Conservation (phyloP, 2,797 vertebrate species). For the Centropyge bicolor region DNA sequence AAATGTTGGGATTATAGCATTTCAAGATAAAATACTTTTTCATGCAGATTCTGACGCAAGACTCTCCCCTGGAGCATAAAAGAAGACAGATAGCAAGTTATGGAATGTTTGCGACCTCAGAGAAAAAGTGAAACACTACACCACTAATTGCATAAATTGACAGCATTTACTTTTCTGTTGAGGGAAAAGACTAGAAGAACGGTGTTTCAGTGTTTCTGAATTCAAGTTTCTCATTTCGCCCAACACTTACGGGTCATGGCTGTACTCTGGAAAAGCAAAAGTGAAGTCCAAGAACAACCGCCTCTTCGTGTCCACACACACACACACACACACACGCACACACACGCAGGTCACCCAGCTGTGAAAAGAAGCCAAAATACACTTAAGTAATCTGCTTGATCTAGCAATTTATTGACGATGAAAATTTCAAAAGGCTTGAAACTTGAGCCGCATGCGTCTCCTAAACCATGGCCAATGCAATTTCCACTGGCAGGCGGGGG, state of each 20-base stretch:
- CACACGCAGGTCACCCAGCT: conserved; percentile 58
- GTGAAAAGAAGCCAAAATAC: conserved; percentile 82
- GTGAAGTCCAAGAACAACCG: conserved; percentile 55
- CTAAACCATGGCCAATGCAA: conserved; percentile 76
- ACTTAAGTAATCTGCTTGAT: conserved; percentile 84
- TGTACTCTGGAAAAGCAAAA: conserved; percentile 48
- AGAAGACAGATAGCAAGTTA: background rate
- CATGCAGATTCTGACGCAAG: conserved; percentile 17
- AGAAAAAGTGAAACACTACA: conserved; percentile 9
- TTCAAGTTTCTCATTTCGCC: conserved; percentile 15
- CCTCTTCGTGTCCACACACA: conserved; percentile 20
- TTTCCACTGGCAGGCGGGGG: conserved; percentile 67
- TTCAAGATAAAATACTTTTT: conserved; percentile 39
- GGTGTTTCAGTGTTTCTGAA: conserved; percentile 36
- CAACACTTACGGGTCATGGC: conserved; percentile 18
- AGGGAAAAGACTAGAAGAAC: conserved; percentile 17
- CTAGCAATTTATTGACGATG: conserved; percentile 82
- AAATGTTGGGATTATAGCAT: conserved; percentile 47
- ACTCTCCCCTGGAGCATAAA: background rate
- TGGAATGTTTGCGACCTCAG: background rate
- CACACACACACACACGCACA: conserved; percentile 20
- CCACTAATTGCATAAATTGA: background rate
- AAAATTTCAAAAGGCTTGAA: conserved; percentile 82
- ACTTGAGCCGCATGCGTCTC: conserved; percentile 74
- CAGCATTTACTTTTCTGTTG: background rate